Evolutionary conservation across 2,888 invertebrate species (phyloP), one percentile per base, ranked within the genome.

Genomic region (Zaprionus obscuricornis): DNA sequence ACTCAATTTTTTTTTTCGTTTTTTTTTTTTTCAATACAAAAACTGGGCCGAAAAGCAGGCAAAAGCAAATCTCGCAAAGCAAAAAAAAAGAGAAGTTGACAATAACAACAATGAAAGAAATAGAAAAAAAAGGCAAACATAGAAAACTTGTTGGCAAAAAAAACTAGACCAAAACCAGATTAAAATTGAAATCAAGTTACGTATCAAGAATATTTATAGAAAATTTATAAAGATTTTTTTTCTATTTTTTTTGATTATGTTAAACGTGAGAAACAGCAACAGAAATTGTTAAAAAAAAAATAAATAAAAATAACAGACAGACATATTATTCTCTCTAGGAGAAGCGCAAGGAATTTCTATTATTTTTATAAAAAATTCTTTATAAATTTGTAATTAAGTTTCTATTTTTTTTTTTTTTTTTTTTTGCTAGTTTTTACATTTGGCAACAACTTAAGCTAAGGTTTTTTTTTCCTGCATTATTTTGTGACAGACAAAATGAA

Each of bases 41-140:
- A 77, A 59, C 70, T 76, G 73, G 79, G 43, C 46, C 81, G 76
- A 64, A 49, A 46, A 40, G 56, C 39, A 42, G 39, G 51, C 34
- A 24, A 64, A 59, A 59, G 37, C 46, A 36, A 47, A 34, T 29
- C 17, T 29, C 16, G 13, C 33, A 20, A 58, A 50, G 17, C 22
- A 50, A 42, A 2, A 40, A 58, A 62, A 34, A 11, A 10, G n/a
- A n/a, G n/a, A n/a, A n/a, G n/a, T n/a, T n/a, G n/a, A n/a, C n/a
- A n/a, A n/a, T n/a, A n/a, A n/a, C n/a, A n/a, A n/a, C n/a, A n/a
- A n/a, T n/a, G n/a, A 29, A 33, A 45, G 17, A 43, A 20, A 42
- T 45, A 50, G 33, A 39, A 50, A 39, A 39, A 13, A 36, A 16
- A 16, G 11, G 10, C 10, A 1, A 16, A 27, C 4, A 17, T 40